Percentiles rank a stretch among this genome's conserved stretches.
Evolutionary conservation across 2,888 invertebrate species (phyloP).

Genomic region (Malthinus flaveolus): DNA sequence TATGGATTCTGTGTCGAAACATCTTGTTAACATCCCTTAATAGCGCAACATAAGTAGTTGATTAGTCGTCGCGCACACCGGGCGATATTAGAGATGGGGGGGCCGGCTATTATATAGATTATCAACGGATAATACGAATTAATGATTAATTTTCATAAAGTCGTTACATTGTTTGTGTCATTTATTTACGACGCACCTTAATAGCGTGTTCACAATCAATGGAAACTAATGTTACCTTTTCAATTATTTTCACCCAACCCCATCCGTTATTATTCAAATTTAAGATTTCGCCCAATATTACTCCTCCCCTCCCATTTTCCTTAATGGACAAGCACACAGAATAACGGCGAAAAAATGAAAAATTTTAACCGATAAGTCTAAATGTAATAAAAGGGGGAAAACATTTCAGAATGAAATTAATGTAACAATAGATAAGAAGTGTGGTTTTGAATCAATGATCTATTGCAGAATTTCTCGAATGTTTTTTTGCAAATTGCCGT

Average conservation of each 20-base stretch:
- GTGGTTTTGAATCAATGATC: conserved; percentile 43
- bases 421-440: conserved; percentile 34
- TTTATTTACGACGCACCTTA: conserved; percentile 43
- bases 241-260: conserved; percentile 31
- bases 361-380: conserved; percentile 3
- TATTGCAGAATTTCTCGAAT: conserved; percentile 40
- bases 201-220: conserved; percentile 48
- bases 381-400: conserved; percentile 20
- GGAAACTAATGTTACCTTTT: conserved; percentile 43
- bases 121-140: conserved; percentile 36
- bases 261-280: conserved; percentile 42
- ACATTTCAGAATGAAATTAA: conserved; percentile 25
- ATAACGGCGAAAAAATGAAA: conserved; percentile 11
- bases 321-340: conserved; percentile 36
- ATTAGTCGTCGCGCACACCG: conserved; percentile 13
- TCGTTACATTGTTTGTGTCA: conserved; percentile 44
- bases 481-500: conserved; percentile 47
- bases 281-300: conserved; percentile 49
- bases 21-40: too few species aligned
- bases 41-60: not conserved
- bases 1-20: too few species aligned
- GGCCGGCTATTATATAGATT: conserved; percentile 38
- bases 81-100: too few species aligned
- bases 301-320: conserved; percentile 42
- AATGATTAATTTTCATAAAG: conserved; percentile 48